These are phyloP conservation scores for Rana temporaria DNA, from an alignment of 2,113 vertebrate genomes.

Conservation along the genomic window DNA sequence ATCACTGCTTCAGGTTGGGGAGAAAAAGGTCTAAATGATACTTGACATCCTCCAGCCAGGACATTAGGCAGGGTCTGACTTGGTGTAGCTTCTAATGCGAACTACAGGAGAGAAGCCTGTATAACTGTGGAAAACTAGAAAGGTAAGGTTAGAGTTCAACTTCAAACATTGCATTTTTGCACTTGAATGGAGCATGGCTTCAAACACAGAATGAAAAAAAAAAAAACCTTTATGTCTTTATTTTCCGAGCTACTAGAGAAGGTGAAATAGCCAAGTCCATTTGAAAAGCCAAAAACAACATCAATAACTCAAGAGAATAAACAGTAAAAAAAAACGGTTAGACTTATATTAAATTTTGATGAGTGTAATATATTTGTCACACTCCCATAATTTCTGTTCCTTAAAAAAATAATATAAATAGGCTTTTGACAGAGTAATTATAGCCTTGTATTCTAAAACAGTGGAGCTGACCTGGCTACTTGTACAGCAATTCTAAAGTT, in stretches of 20 bases:
- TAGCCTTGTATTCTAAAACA: constrained; percentile 69
- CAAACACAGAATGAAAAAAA: background rate
- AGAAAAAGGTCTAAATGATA: too few species aligned
- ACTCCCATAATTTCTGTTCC: constrained; percentile 76
- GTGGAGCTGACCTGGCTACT: constrained; percentile 69
- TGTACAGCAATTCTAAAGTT: constrained; percentile 16
- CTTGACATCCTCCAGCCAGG: too few species aligned
- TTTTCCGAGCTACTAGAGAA: constrained; percentile 70
- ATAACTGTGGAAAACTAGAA: too few species aligned
- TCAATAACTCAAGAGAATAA: constrained; percentile 68
- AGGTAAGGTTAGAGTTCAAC: too few species aligned
- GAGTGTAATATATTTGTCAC: constrained; percentile 77
- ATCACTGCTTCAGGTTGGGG: too few species aligned
- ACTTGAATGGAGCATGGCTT: too few species aligned
- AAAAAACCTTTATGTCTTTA: constrained; percentile 54
- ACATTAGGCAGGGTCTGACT: too few species aligned
- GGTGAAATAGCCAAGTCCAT: constrained; percentile 43
- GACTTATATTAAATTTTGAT: constrained; percentile 75
- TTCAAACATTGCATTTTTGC: too few species aligned
- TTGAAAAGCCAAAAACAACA: constrained; percentile 72
- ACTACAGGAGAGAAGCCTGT: too few species aligned
- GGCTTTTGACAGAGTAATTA: constrained; percentile 82
- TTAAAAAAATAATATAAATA: constrained; percentile 75
- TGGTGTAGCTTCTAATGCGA: too few species aligned
- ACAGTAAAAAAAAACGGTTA: constrained; percentile 65